phyloP scores from a whole-genome alignment of 2,797 vertebrate genomes.

The Thripadectes ignobilis region DNA sequence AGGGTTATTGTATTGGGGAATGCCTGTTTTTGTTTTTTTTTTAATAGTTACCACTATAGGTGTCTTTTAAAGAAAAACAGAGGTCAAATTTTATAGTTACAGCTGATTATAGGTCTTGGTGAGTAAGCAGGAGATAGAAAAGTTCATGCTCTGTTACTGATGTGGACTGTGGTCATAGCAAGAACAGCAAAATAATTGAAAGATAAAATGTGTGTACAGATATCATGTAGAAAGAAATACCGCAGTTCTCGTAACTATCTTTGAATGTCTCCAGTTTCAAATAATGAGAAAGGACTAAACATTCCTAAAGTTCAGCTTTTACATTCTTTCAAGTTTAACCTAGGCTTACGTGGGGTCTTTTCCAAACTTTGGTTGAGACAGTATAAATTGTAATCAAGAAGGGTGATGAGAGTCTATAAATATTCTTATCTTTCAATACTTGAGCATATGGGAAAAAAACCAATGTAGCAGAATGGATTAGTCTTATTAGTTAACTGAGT shows the following conservation, averaged over 20 bases:
- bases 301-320: background rate
- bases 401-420: background rate
- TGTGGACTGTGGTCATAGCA: rapidly evolving
- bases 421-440: background rate
- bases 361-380: background rate
- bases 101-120: background rate
- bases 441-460: background rate
- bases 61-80: background rate
- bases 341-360: background rate
- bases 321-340: background rate
- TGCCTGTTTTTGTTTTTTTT: background rate
- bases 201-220: background rate
- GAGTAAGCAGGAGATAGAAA: background rate
- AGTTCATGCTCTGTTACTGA: background rate
- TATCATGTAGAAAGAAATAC: background rate
- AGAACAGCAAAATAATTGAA: background rate
- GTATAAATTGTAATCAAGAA: background rate
- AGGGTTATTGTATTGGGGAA: rapidly evolving
- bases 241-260: background rate
- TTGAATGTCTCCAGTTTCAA: background rate
- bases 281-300: background rate
- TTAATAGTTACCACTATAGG: background rate
- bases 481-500: background rate
- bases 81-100: background rate
- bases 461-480: background rate